Percentiles rank a stretch among this genome's conserved stretches.
These are phyloP conservation scores for Xiphydria camelus DNA, from an alignment of 2,888 invertebrate species.

Conservation along the genomic window DNA sequence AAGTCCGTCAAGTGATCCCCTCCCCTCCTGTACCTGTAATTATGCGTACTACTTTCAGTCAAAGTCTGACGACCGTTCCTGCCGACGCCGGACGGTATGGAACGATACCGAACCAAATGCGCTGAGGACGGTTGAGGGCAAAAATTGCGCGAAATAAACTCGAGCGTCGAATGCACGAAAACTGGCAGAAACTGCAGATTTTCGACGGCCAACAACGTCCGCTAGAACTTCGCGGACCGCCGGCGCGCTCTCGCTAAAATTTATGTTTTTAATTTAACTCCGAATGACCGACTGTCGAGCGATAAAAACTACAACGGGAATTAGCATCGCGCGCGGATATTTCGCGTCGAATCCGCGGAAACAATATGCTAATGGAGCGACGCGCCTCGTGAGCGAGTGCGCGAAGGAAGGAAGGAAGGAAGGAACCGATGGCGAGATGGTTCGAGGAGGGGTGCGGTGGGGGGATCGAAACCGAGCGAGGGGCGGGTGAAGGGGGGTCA, in stretches of 20 bases:
- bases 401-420: too few species aligned
- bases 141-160: too few species aligned
- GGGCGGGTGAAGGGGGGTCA: constrained; percentile 9
- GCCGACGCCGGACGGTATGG: not conserved
- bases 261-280: constrained; percentile 57
- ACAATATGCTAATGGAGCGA: constrained; percentile 56
- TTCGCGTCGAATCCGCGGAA: constrained; percentile 54
- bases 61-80: constrained; percentile 42
- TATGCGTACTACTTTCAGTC: constrained; percentile 52
- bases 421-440: constrained; percentile 25
- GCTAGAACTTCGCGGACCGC: constrained; percentile 10
- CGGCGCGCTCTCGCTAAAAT: constrained; percentile 31
- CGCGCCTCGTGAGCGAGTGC: too few species aligned
- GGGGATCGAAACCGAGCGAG: constrained; percentile 11
- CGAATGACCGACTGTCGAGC: constrained; percentile 54
- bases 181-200: too few species aligned
- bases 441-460: constrained; percentile 5
- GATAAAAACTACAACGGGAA: constrained; percentile 42
- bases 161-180: too few species aligned
- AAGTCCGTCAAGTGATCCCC: constrained; percentile 94
- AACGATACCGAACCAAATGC: too few species aligned
- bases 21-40: constrained; percentile 85
- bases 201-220: too few species aligned
- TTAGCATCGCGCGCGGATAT: constrained; percentile 51
- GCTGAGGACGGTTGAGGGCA: too few species aligned